phyloP scores from a whole-genome alignment of 2,113 vertebrate species.

The Forbesichthys agassizii region DNA sequence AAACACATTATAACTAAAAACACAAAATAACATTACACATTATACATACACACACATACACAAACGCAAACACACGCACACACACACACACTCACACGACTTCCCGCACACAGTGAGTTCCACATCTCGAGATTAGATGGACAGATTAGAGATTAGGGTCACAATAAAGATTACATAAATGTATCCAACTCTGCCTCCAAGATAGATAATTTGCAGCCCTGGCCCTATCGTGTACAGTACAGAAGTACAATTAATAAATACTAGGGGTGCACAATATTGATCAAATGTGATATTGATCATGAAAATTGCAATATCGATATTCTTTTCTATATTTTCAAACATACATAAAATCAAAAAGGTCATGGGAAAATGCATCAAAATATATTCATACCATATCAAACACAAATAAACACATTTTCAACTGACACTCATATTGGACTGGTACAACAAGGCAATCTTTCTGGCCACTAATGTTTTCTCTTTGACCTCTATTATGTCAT shows the following conservation, averaged over 20 bases:
- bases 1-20: constrained; percentile 8
- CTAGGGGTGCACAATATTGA: too few species aligned
- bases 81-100: constrained; percentile 9
- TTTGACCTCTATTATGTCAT: too few species aligned
- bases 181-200: constrained; percentile 54
- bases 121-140: constrained; percentile 68
- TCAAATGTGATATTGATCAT: too few species aligned
- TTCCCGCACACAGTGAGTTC: constrained; percentile 31
- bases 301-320: too few species aligned
- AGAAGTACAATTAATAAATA: neutral
- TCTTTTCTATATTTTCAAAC: too few species aligned
- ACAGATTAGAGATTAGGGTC: constrained; percentile 79
- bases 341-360: too few species aligned
- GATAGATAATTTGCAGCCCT: constrained; percentile 44
- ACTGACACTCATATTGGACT: neutral
- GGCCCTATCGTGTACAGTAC: constrained; percentile 47
- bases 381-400: neutral
- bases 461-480: too few species aligned
- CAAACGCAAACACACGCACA: neutral
- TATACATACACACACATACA: neutral
- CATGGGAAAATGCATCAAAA: too few species aligned
- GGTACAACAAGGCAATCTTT: too few species aligned
- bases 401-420: neutral
- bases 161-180: constrained; percentile 69
- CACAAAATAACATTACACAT: too few species aligned